Percentiles rank a stretch among this genome's conserved stretches.
Conservation (phyloP, 2,113 vertebrate species). For the Gymnobelideus leadbeateri region DNA sequence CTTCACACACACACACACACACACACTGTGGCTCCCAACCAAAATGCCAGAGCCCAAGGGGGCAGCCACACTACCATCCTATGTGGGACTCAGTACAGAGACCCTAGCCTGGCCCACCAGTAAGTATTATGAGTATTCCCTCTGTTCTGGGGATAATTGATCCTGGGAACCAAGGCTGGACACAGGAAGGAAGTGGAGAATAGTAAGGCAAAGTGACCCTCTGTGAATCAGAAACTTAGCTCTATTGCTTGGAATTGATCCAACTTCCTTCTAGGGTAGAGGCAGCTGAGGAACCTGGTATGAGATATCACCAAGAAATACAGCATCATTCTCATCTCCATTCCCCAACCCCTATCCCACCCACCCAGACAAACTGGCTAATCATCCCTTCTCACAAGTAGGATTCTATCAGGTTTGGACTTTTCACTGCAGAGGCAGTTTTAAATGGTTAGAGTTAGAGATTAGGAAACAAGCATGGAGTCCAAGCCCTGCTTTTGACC, state of each 20-base stretch:
- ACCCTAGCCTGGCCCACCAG: not conserved
- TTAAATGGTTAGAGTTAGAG: conserved; percentile 43
- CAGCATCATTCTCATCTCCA: conserved; percentile 14
- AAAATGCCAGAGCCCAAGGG: conserved; percentile 21
- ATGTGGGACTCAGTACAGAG: conserved; percentile 38
- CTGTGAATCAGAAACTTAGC: not conserved
- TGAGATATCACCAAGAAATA: conserved; percentile 28
- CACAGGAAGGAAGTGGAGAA: not conserved
- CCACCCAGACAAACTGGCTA: not conserved
- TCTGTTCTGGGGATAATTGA: conserved; percentile 11
- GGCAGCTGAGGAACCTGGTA: not conserved
- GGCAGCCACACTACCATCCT: conserved; percentile 8
- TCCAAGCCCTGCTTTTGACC: conserved; percentile 46
- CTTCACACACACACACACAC: not conserved
- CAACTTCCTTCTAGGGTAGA: not conserved
- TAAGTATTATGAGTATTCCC: conserved; percentile 34
- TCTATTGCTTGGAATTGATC: not conserved
- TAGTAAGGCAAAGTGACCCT: not conserved
- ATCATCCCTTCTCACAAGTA: not conserved
- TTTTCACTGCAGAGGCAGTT: conserved; percentile 21
- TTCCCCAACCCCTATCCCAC: not conserved
- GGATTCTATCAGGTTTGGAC: conserved; percentile 24
- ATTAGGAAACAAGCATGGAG: conserved; percentile 32
- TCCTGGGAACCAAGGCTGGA: conserved; percentile 20
- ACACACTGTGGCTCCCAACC: conserved; percentile 26